phyloP scores from a whole-genome alignment of 2,888 invertebrate species.

The Gerosis bhagava region DNA sequence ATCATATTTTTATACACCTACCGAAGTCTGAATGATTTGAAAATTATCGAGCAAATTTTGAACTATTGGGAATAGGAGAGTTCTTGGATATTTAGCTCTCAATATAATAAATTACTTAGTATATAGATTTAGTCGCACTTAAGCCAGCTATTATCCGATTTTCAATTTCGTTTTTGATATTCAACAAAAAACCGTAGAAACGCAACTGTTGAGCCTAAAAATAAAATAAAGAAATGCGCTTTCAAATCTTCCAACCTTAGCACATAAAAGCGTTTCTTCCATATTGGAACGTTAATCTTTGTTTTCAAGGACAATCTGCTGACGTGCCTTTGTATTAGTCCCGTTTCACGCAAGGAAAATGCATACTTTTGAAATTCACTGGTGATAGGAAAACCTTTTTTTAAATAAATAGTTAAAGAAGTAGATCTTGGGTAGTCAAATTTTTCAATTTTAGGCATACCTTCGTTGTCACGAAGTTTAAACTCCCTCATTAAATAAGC shows the following conservation, averaged over 20 bases:
- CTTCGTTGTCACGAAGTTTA: constrained; percentile 42
- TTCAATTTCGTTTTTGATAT: too few species aligned
- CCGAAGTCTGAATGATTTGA: too few species aligned
- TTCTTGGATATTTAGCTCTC: too few species aligned
- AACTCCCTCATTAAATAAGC: constrained; percentile 44
- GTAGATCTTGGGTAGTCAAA: constrained; percentile 41
- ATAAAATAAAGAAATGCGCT: constrained; percentile 45
- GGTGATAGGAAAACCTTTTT: constrained; percentile 48
- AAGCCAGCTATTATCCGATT: too few species aligned
- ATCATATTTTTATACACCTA: too few species aligned
- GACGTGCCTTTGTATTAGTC: constrained; percentile 45
- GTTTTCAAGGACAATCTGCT: constrained; percentile 37
- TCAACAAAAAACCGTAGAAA: constrained; percentile 46
- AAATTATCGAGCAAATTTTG: too few species aligned
- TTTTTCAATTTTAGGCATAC: constrained; percentile 43
- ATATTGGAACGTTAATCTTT: constrained; percentile 21
- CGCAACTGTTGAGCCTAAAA: constrained; percentile 44
- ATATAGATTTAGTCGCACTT: too few species aligned
- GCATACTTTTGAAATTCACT: constrained; percentile 44
- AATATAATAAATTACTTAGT: too few species aligned
- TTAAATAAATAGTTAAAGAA: constrained; percentile 41
- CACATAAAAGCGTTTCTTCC: constrained; percentile 33
- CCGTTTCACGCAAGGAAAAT: constrained; percentile 47
- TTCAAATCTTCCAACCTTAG: constrained; percentile 42
- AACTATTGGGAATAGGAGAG: too few species aligned